These are phyloP conservation scores for Oscarella lobularis DNA, from an alignment of 37 sponge, comb jelly and placozoan genomes.

Conservation along the genomic window DNA sequence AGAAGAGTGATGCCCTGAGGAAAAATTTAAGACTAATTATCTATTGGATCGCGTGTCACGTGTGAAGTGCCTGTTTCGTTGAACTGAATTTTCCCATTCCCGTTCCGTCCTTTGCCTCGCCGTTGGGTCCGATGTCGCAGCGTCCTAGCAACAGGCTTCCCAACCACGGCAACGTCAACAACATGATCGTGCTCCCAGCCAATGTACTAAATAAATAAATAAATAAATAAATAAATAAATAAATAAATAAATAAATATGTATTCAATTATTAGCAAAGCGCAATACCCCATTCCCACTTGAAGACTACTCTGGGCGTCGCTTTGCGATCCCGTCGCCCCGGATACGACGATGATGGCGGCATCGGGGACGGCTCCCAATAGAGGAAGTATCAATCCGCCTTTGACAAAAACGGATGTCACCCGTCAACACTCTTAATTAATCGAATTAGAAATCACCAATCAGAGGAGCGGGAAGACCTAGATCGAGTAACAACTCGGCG, in stretches of 20 bases:
- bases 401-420: no score
- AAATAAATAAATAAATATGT: background rate
- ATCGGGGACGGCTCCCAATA: conserved; percentile 90
- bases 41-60: background rate
- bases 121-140: conserved; percentile 59
- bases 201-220: conserved; percentile 38
- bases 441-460: conserved; percentile 34
- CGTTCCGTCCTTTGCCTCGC: conserved; percentile 24
- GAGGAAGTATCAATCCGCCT: conserved; percentile 71
- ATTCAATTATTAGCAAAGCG: no score
- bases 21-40: background rate
- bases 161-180: conserved; percentile 81
- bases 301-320: conserved; percentile 61
- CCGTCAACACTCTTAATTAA: no score
- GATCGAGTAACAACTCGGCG: conserved; percentile 75
- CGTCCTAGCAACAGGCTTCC: conserved; percentile 69
- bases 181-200: conserved; percentile 92
- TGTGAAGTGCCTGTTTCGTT: conserved; percentile 9
- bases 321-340: conserved; percentile 45
- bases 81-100: conserved; percentile 28
- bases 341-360: conserved; percentile 83
- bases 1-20: conserved; percentile 40
- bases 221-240: background rate
- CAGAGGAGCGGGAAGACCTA: conserved; percentile 73
- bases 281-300: conserved; percentile 91